phyloP scores from a whole-genome alignment of 2,113 vertebrate species.

The Lepisosteus oculatus region DNA sequence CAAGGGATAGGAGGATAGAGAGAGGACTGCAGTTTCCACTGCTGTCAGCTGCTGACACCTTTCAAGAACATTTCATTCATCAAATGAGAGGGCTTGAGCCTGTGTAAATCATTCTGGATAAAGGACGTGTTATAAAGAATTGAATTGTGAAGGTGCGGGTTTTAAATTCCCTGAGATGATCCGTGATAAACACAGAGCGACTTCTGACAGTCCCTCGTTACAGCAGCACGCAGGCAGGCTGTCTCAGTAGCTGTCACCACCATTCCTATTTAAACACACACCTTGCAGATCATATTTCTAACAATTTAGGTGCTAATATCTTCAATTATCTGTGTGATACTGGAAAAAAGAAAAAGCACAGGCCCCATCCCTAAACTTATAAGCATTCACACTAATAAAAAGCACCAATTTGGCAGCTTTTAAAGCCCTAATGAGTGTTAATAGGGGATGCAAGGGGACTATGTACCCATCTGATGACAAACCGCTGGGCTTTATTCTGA shows the following conservation, averaged over 20 bases:
- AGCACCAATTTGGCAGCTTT: constrained; percentile 19
- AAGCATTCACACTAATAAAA: constrained; percentile 13
- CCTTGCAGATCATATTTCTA: constrained; percentile 18
- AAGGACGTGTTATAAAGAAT: constrained; percentile 60
- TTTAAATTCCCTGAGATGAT: constrained; percentile 59
- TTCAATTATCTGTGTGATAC: constrained; percentile 21
- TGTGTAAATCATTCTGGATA: constrained; percentile 64
- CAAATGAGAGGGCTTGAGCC: constrained; percentile 53
- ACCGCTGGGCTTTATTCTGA: constrained; percentile 19
- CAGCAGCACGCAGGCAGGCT: constrained; percentile 41
- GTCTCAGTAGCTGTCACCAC: constrained; percentile 52
- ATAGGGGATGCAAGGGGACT: constrained; percentile 14
- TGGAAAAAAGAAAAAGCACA: neutral
- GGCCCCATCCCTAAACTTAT: neutral
- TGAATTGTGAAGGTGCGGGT: constrained; percentile 66
- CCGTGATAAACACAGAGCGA: constrained; percentile 32
- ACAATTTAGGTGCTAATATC: constrained; percentile 12
- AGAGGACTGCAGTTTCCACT: constrained; percentile 25
- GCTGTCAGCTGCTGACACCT: constrained; percentile 60
- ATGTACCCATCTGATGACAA: constrained; percentile 20
- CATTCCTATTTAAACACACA: constrained; percentile 5
- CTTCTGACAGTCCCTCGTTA: constrained; percentile 65
- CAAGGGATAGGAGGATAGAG: constrained; percentile 22
- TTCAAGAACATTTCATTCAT: constrained; percentile 64
- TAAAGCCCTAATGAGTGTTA: constrained; percentile 22